Conservation (phyloP, 2,113 vertebrate species). For the Heloderma charlesbogerti region DNA sequence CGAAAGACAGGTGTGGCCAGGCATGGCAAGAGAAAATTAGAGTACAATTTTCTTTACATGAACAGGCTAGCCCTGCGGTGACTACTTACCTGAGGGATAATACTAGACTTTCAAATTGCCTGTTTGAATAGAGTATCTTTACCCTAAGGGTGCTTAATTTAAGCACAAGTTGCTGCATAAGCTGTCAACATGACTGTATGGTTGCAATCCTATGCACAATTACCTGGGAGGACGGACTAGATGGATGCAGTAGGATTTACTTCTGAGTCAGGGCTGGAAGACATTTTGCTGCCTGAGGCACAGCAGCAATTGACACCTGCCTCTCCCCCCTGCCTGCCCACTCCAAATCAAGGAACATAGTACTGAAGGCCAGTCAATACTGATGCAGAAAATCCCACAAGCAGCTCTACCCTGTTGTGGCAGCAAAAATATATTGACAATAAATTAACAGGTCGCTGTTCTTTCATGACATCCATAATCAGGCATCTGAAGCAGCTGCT, state of each 20-base stretch:
- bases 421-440: too few species aligned
- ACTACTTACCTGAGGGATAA: neutral
- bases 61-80: slow-evolving; percentile 23
- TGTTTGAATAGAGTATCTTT: neutral
- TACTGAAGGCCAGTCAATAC: too few species aligned
- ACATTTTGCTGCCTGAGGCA: too few species aligned
- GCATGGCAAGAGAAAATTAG: slow-evolving; percentile 16
- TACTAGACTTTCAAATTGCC: neutral
- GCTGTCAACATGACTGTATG: neutral
- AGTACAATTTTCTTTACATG: neutral
- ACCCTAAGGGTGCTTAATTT: slow-evolving; percentile 3
- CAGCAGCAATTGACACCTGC: too few species aligned
- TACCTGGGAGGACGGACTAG: neutral
- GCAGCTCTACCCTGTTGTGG: too few species aligned
- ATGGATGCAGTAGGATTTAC: neutral
- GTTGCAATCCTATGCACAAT: neutral
- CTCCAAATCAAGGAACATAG: too few species aligned
- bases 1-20: slow-evolving; percentile 20
- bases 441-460: too few species aligned
- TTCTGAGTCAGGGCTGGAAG: neutral
- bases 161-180: neutral
- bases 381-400: too few species aligned
- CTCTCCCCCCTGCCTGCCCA: too few species aligned
- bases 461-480: too few species aligned
- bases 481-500: too few species aligned